Evolutionary conservation across 1,140 invertebrate genomes (phyloP), one percentile per base, ranked within the genome.

Genomic region (Manduca sexta): DNA sequence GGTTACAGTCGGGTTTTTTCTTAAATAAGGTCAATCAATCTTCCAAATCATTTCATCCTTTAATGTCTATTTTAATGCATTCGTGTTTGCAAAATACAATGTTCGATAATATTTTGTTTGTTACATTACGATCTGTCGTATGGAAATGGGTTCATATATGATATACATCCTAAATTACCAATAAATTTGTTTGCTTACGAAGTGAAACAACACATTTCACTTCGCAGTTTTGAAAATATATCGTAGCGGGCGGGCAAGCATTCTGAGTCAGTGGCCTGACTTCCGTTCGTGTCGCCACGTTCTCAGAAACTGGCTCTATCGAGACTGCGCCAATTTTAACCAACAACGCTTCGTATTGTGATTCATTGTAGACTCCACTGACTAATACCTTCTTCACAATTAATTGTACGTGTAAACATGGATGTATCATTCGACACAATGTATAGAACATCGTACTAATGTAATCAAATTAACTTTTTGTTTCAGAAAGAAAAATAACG

Each of bases 241-340:
- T 15, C 29, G 14, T 18, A 7, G 13, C 41, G 26, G 13, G 18
- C 41, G 37, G 53, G 38, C 40, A 17, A 38, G 21, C 42, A 16
- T 31, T 49, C 47, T 61, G 59, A 62, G 48, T 62, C 55, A 57
- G 59, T 55, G 49, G 21, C 31, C 29, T 17, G 43, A 54, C 59
- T 62, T 62, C 48, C 59, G 45, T 49, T 55, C 49, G 45, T 49
- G 48, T 54, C 47, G 54, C 45, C 45, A 57, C 51, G 50, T 61
- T 61, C 59, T 51, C 45, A 46, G 52, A 56, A 49, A 50, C 46
- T 49, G 49, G 41, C 41, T 44, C 18, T 35, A 29, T 42, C 37
- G 12, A 48, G n/a, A 44, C 21, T 35, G 31, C 16, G 34, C 38
- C 42, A 17, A 50, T 43, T 34, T 33, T 21, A 46, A 38, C 21